Base-by-base conservation (phyloP, 2,888 invertebrate species). In the Clostera curtula region DNA sequence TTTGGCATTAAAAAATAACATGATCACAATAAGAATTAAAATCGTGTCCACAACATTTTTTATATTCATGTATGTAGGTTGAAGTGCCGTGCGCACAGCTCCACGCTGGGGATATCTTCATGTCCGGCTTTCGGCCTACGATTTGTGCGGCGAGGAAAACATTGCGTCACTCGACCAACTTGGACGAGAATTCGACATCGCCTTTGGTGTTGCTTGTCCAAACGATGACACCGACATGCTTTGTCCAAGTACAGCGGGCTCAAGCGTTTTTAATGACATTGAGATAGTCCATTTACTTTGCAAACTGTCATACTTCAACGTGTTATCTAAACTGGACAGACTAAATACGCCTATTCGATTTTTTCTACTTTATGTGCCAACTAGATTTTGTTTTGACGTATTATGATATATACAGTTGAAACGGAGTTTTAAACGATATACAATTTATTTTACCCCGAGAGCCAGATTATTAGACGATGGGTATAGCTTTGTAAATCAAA, bases 61-160 rank as follows among this genome's bases (percentile, higher is more conserved):
- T 72, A 74, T 65, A 68, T 67, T 65, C 65, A 60, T 72, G 61
- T 70, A 70, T 73, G 71, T 77, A 70, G 76, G 72, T 69, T 73
- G 70, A 44, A 63, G 80, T 75, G 77, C 76, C 79, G 80, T 82
- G 80, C 63, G 80, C 79, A 79, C 56, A 66, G 61, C 60, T 64
- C 40, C 53, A 56, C 58, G 60, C 59, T 55, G 61, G 60, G 59
- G 58, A 57, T 52, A 43, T 51, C 60, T 59, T 61, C 59, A 71
- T 66, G 69, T 76, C 71, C 76, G 73, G 68, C 67, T 72, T 63
- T 68, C 69, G 43, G 63, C 73, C 74, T 71, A 75, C 75, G 68
- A 48, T 47, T 59, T 54, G 47, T 52, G 52, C 40, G 49, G 40
- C 43, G 56, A 58, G 61, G 54, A 68, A 74, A 72, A 76, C 53